Evolutionary conservation across 2,797 vertebrate genomes (phyloP).

Genomic region (Fistularia tabacaria): DNA sequence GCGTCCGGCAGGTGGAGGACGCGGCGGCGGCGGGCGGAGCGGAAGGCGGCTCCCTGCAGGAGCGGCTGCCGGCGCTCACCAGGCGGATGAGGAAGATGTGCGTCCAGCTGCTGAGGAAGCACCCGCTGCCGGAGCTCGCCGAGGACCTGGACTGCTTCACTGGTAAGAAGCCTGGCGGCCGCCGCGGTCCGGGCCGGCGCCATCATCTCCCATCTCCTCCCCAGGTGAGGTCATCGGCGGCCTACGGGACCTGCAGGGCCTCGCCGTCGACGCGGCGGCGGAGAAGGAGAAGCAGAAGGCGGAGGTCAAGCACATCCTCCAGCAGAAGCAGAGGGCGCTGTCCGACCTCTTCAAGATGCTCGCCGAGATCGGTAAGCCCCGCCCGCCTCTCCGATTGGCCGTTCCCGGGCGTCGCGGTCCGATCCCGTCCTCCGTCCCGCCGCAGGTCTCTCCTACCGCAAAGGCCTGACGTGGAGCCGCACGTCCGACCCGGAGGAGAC

Average conservation of each 20-base stretch:
- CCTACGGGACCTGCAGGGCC: slow-evolving; percentile 81
- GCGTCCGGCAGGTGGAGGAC: slow-evolving; percentile 45
- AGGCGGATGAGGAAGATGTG: slow-evolving; percentile 90
- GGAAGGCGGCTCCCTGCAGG: slow-evolving; percentile 72
- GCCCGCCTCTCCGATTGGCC: too few relatives aligned
- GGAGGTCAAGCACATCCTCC: slow-evolving; percentile 91
- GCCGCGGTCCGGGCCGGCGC: background rate
- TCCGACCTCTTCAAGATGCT: slow-evolving; percentile 95
- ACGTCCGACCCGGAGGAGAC: slow-evolving; percentile 71
- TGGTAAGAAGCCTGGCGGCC: slow-evolving; percentile 60
- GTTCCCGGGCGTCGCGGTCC: too few relatives aligned
- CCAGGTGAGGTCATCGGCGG: slow-evolving; percentile 84
- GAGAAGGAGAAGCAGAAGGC: slow-evolving; percentile 89
- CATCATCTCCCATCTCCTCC: background rate
- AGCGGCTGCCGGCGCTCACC: slow-evolving; percentile 81
- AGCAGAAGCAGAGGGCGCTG: slow-evolving; percentile 93
- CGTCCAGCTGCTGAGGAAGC: slow-evolving; percentile 75
- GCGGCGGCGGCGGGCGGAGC: slow-evolving; percentile 48
- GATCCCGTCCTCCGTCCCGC: background rate
- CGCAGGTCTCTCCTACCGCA: slow-evolving; percentile 93
- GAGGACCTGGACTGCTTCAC: slow-evolving; percentile 89
- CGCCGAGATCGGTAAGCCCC: slow-evolving; percentile 78
- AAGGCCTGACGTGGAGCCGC: slow-evolving; percentile 85
- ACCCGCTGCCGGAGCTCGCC: slow-evolving; percentile 75
- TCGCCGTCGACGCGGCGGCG: slow-evolving; percentile 76